Percentiles rank a stretch among this genome's conserved stretches.
phyloP scores from a whole-genome alignment of 1,140 invertebrate species.

The Sinonovacula constricta region DNA sequence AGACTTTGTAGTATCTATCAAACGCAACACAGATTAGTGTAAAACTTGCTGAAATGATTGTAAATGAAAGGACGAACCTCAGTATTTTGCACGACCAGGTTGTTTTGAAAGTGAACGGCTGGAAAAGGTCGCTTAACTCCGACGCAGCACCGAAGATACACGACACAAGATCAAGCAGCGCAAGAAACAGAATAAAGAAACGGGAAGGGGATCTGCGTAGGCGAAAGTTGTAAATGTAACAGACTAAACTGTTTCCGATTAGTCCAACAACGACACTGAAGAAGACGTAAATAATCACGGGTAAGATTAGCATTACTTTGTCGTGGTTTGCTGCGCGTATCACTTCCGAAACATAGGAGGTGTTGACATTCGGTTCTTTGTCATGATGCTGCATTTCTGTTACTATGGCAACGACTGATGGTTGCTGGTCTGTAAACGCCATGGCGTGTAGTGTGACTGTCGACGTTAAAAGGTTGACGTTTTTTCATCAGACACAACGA shows the following conservation, averaged over 20 bases:
- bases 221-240: conserved; percentile 56
- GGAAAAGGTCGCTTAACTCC: conserved; percentile 57
- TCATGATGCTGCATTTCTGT: too few species aligned
- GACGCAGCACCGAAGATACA: conserved; percentile 59
- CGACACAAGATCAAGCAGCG: conserved; percentile 58
- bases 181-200: conserved; percentile 62
- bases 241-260: conserved; percentile 59
- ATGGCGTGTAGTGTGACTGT: too few species aligned
- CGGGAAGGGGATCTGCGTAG: conserved; percentile 57
- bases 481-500: too few species aligned
- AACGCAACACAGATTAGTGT: conserved; percentile 61
- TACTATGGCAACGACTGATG: too few species aligned
- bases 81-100: conserved; percentile 59
- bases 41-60: conserved; percentile 58
- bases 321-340: conserved; percentile 44
- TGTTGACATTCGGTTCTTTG: too few species aligned
- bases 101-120: conserved; percentile 54
- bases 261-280: conserved; percentile 53
- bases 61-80: conserved; percentile 55
- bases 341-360: too few species aligned
- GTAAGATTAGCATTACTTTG: conserved; percentile 56
- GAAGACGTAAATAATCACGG: conserved; percentile 57
- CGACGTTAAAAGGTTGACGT: too few species aligned
- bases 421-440: too few species aligned
- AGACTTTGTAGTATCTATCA: conserved; percentile 64